Base-by-base conservation (phyloP, 2,797 vertebrate genomes). In the Heliangelus exortis region DNA sequence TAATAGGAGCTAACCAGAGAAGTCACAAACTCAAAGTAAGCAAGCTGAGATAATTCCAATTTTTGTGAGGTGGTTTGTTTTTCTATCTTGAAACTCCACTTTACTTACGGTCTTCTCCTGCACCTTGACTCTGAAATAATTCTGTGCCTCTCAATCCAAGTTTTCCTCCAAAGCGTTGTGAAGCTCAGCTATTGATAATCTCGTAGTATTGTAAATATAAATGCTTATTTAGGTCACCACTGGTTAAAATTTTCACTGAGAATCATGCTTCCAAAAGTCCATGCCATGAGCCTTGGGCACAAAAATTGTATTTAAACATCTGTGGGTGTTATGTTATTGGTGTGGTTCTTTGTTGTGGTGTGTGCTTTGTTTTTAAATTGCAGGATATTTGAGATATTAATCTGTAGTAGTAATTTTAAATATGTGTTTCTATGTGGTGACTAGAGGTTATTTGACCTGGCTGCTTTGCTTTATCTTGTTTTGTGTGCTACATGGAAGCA, bases 311-410 rank as follows among this genome's bases (percentile, higher is more conserved):
- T n/a, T 71, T 83, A 51, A 82, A 62, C 25, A 31, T 15, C 26
- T 34, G 3, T 0, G 2, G 18, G 10, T 1, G 6, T 20, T 33
- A 7, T 41, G 16, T 28, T 75, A 53, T 15, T 21, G 12, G 2
- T 51, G 15, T 48, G 36, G 12, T 39, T 14, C 6, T 1, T n/a
- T 51, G 6, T 7, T 71, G 39, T 41, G 39, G 39, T 41, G 13
- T 41, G 39, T 41, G 6, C 15, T 41, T 41, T 41, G 13, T 41
- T 41, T 72, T 75, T 33, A 39, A 79, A 17, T 31, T 26, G 4
- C 41, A 43, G 19, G 6, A 14, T 76, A 4, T 48, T 28, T 0
- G 65, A 47, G 28, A 43, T 12, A 26, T 84, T 84, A 16, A 47
- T 15, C 21, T 36, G 6, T 8, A 50, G 22, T 12, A 61, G 8